Evolutionary conservation across 2,888 invertebrate genomes (phyloP).

Genomic region (Drosophila anceps): DNA sequence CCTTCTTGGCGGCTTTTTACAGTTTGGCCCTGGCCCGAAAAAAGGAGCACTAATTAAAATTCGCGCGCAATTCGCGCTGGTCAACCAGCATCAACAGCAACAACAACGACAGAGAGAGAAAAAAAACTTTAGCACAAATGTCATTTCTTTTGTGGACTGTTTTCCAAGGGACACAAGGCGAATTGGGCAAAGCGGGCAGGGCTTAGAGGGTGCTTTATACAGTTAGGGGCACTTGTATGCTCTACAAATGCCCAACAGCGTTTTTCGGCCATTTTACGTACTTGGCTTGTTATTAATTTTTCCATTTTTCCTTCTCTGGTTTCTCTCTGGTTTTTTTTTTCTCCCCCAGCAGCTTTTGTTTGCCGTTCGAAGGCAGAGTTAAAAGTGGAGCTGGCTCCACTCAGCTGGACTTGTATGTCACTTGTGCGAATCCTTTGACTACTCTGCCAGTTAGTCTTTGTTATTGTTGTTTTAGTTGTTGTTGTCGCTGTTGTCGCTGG

Average conservation of each 20-base stretch:
- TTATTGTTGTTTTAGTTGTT: conserved; percentile 50
- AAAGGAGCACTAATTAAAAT: conserved; percentile 78
- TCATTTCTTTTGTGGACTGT: conserved; percentile 69
- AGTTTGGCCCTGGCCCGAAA: conserved; percentile 32
- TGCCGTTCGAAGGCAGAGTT: conserved; percentile 31
- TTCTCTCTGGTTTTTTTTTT: neutral
- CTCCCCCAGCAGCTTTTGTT: conserved; percentile 31
- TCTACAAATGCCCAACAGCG: conserved; percentile 68
- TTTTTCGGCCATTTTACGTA: conserved; percentile 67
- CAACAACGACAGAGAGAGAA: conserved; percentile 38
- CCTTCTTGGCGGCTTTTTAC: conserved; percentile 35
- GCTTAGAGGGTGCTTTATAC: conserved; percentile 12
- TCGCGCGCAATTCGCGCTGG: conserved; percentile 79
- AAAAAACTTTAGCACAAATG: conserved; percentile 72
- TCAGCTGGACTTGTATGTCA: conserved; percentile 64
- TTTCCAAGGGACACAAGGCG: conserved; percentile 31
- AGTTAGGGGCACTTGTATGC: conserved; percentile 43
- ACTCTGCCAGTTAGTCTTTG: conserved; percentile 5
- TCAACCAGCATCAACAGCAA: conserved; percentile 64
- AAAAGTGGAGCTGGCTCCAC: conserved; percentile 35
- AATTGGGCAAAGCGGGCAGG: neutral
- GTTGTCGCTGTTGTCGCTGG: conserved; percentile 13
- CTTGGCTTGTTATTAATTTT: conserved; percentile 69
- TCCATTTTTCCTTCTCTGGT: conserved; percentile 23
- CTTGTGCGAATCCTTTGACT: conserved; percentile 57